Evolutionary conservation across 2,888 invertebrate genomes (phyloP).

Genomic region (Limnephilus marmoratus): DNA sequence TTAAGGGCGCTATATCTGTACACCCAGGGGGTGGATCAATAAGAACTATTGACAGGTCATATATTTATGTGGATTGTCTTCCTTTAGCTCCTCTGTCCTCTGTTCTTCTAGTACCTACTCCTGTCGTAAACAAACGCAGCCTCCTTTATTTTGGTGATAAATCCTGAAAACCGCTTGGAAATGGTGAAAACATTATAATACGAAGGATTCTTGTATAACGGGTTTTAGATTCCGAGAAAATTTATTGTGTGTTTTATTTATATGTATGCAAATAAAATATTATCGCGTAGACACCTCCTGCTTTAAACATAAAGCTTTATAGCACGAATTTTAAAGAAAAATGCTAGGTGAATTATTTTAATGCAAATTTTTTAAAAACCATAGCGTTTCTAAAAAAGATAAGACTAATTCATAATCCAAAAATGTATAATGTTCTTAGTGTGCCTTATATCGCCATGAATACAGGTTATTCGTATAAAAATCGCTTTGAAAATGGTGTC

Average conservation of each 20-base stretch:
- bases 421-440: too few species aligned
- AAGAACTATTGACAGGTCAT: slow-evolving; percentile 6
- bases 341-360: too few species aligned
- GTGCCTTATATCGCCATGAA: too few species aligned
- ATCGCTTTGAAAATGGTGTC: too few species aligned
- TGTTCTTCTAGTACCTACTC: neutral
- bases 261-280: neutral
- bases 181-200: neutral
- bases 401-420: too few species aligned
- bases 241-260: neutral
- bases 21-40: neutral
- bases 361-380: too few species aligned
- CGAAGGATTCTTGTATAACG: neutral
- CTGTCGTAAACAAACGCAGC: slow-evolving; percentile 15
- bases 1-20: neutral
- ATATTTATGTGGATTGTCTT: slow-evolving; percentile 13
- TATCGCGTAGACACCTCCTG: neutral
- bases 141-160: neutral
- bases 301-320: too few species aligned
- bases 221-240: neutral
- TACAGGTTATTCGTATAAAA: too few species aligned
- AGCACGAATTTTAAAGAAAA: too few species aligned
- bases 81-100: neutral
- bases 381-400: too few species aligned
- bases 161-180: neutral